Evolutionary conservation across 1,140 invertebrate genomes (phyloP), one percentile per base, ranked within the genome.

Genomic region (Zelostemma sp.): DNA sequence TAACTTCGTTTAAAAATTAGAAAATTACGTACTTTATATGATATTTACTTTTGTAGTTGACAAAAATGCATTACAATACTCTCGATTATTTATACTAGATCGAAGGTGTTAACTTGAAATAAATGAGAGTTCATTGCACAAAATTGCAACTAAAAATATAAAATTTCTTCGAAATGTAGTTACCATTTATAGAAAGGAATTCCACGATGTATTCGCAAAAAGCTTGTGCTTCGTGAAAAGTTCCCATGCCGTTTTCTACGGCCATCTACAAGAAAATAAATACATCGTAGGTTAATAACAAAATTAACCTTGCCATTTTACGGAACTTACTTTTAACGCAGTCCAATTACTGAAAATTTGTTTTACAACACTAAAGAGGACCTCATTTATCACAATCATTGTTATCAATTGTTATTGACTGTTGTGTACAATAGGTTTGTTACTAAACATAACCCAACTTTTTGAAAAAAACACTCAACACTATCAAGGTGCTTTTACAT

Each of bases 261-360:
- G 79, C 78, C 50, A 83, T 63, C 81, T 83, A 17, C 16, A 12
- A 15, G 3, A 12, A 40, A 40, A 12, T 28, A 28, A 4, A 28
- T 28, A 4, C 8, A 4, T 28, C 8, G 3, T 28, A 28, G 25
- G 25, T 8, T 8, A 28, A 28, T 8, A 28, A 28, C 25, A 33
- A 68, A 72, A 72, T 60, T 41, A 45, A 31, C 6, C 18, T 41
- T 12, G 3, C n/a, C 4, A 41, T 55, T 31, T 38, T 25, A 1
- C 16, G 33, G 35, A n/a, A 14, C 40, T 71, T 71, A 83, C 80
- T 48, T 43, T 78, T 6, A 83, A 65, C 11, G 80, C 81, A 15
- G 80, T 81, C 81, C 81, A 83, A 41, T 82, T 83, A 48, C 80
- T 81, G 6, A 82, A 81, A 49, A 83, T 71, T 56, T 80, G 72